Evolutionary conservation across 2,888 invertebrate genomes (phyloP).

Genomic region (Lysandra bellargus): DNA sequence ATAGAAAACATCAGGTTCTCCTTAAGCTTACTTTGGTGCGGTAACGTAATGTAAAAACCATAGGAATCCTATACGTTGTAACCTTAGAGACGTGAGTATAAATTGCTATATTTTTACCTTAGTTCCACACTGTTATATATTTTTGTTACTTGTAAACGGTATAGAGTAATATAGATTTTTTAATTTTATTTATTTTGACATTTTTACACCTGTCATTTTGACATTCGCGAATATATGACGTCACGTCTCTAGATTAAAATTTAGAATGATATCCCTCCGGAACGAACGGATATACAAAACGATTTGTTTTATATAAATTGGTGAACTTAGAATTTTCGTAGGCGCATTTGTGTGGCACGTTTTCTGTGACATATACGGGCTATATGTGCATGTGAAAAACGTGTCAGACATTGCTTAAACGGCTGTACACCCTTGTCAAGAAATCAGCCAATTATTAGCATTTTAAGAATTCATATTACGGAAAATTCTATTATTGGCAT

Average conservation of each 20-base stretch:
- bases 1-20: neutral
- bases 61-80: conserved; percentile 5
- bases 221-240: neutral
- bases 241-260: conserved; percentile 43
- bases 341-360: conserved; percentile 50
- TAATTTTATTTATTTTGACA: neutral
- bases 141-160: conserved; percentile 13
- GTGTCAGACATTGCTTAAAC: conserved; percentile 54
- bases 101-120: conserved; percentile 22
- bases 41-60: conserved; percentile 24
- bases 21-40: neutral
- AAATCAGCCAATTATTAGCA: conserved; percentile 28
- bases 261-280: conserved; percentile 45
- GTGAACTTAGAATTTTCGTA: conserved; percentile 64
- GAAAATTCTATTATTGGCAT: no score
- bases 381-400: conserved; percentile 65
- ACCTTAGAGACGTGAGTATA: conserved; percentile 32
- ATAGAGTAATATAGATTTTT: conserved; percentile 19
- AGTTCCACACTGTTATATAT: conserved; percentile 2
- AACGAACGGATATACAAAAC: conserved; percentile 56
- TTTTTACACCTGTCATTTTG: neutral
- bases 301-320: conserved; percentile 65
- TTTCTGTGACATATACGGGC: conserved; percentile 68
- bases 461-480: no score
- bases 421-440: conserved; percentile 32